phyloP scores from a whole-genome alignment of 2,888 invertebrate genomes.

The Biston stratarius region DNA sequence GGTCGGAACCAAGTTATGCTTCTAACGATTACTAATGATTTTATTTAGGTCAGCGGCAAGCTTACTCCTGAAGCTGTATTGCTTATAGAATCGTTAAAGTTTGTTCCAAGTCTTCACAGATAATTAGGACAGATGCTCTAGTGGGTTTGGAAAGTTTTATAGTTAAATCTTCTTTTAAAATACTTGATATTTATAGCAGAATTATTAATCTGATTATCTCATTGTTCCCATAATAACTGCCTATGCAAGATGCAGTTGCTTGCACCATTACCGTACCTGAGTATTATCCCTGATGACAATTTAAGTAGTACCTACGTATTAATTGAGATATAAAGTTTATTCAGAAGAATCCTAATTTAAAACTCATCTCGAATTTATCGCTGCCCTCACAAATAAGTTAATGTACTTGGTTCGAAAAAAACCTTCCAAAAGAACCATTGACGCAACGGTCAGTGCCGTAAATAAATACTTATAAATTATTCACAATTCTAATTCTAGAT shows the following conservation, averaged over 20 bases:
- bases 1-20: conserved; percentile 62
- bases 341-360: too few relatives aligned
- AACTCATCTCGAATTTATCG: too few relatives aligned
- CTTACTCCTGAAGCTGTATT: not conserved
- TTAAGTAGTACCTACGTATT: too few relatives aligned
- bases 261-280: too few relatives aligned
- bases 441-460: not conserved
- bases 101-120: not conserved
- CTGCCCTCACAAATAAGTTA: too few relatives aligned
- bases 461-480: not conserved
- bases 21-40: conserved; percentile 74
- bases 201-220: too few relatives aligned
- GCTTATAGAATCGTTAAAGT: not conserved
- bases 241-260: too few relatives aligned
- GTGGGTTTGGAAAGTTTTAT: not conserved
- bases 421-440: not conserved
- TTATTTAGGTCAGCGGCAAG: conserved; percentile 45
- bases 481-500: not conserved
- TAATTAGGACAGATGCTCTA: not conserved
- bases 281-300: too few relatives aligned
- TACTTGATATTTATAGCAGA: not conserved
- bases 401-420: too few relatives aligned
- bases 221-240: too few relatives aligned
- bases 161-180: too few relatives aligned
- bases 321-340: too few relatives aligned